A percentile compares a stretch with the other conserved stretches of the same genome.
These are phyloP conservation scores for Pogonus chalceus DNA, from an alignment of 1,140 invertebrate genomes.

Conservation along the genomic window DNA sequence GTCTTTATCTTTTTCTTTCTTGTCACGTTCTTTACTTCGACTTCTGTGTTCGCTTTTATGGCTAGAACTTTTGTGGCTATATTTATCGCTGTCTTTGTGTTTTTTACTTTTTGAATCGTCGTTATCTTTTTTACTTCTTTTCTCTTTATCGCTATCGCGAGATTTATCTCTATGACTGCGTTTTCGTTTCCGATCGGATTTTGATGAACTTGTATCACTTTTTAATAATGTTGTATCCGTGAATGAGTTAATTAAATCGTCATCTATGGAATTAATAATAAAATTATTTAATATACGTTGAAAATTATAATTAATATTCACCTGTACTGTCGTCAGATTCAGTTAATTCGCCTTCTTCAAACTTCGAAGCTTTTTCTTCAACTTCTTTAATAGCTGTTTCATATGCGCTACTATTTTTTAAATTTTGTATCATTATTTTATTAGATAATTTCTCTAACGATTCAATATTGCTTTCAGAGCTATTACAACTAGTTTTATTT, in stretches of 20 bases:
- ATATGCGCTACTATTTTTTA: constrained; percentile 43
- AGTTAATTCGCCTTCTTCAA: constrained; percentile 52
- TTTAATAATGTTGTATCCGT: constrained; percentile 16
- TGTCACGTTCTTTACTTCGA: constrained; percentile 32
- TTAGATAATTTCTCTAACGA: background rate
- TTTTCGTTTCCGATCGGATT: constrained; percentile 35
- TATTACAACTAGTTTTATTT: too few species aligned
- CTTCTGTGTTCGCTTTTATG: constrained; percentile 35
- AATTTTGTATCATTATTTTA: constrained; percentile 14
- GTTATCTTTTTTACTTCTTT: constrained; percentile 33
- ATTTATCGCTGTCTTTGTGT: constrained; percentile 31
- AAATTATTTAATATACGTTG: constrained; percentile 13
- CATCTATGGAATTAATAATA: constrained; percentile 18
- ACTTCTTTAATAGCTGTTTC: constrained; percentile 54
- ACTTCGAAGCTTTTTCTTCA: constrained; percentile 51
- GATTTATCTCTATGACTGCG: too few species aligned
- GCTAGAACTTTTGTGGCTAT: too few species aligned
- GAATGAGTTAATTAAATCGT: constrained; percentile 13
- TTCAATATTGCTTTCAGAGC: too few species aligned
- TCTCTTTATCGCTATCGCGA: constrained; percentile 37
- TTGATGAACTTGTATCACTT: constrained; percentile 13
- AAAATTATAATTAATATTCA: constrained; percentile 17
- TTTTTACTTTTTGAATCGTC: constrained; percentile 27
- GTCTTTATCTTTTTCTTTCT: constrained; percentile 16
- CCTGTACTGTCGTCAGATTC: constrained; percentile 43